phyloP scores from a whole-genome alignment of 2,797 vertebrate species.

The Eulemur mongoz region DNA sequence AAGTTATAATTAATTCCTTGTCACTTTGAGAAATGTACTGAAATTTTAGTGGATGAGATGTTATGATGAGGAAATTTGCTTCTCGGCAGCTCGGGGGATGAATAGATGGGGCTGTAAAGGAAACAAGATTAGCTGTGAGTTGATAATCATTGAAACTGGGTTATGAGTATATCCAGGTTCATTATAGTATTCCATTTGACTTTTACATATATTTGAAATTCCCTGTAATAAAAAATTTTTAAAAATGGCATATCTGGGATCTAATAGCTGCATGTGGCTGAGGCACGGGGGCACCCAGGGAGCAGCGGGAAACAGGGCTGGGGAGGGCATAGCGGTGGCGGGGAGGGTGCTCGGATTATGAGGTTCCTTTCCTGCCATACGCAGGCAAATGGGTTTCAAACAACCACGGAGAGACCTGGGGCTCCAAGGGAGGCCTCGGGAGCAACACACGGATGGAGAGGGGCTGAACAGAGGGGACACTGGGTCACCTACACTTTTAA shows the following conservation, averaged over 20 bases:
- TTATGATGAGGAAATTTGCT: background rate
- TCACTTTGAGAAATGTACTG: background rate
- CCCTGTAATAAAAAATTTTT: background rate
- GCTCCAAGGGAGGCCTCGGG: background rate
- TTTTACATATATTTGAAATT: slow-evolving; percentile 31
- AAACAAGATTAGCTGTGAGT: background rate
- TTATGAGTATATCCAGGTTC: background rate
- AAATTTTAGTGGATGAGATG: background rate
- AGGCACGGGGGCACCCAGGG: background rate
- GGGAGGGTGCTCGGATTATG: background rate
- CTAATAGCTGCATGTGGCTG: background rate
- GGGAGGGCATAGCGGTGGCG: too few relatives aligned
- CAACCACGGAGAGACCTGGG: background rate
- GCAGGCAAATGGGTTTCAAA: background rate
- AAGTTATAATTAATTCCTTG: background rate
- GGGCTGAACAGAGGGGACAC: background rate
- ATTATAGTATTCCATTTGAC: background rate
- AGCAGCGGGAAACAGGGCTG: background rate
- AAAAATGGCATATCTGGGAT: background rate
- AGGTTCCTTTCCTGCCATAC: background rate
- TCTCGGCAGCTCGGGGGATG: background rate
- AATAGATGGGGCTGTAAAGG: background rate
- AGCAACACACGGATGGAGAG: background rate
- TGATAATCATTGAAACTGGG: background rate
- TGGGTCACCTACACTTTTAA: background rate